A percentile compares a stretch with the other conserved stretches of the same genome.
These are phyloP conservation scores for Psophia crepitans DNA, from an alignment of 2,113 vertebrate genomes.

Conservation along the genomic window DNA sequence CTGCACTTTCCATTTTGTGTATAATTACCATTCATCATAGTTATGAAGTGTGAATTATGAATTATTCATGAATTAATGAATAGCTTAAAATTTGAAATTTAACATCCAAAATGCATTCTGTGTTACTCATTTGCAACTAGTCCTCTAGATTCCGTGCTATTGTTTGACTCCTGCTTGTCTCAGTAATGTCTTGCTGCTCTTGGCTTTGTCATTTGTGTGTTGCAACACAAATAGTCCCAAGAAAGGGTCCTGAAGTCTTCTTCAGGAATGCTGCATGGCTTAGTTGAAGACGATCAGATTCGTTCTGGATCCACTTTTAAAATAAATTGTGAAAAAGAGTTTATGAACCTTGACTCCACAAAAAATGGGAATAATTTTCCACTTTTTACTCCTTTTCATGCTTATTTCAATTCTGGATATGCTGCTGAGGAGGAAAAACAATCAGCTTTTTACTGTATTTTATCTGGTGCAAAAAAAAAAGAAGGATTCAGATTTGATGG, in stretches of 20 bases:
- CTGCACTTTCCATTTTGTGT: conserved; percentile 17
- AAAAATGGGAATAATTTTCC: background rate
- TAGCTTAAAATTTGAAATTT: conserved; percentile 25
- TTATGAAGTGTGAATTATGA: conserved; percentile 32
- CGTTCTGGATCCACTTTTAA: background rate
- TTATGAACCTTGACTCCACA: background rate
- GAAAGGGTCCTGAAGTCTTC: background rate
- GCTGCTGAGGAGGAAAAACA: background rate
- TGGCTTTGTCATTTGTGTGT: background rate
- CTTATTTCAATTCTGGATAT: background rate
- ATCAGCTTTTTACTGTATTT: background rate
- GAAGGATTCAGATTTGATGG: background rate
- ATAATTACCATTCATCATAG: conserved; percentile 50
- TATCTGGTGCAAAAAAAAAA: background rate
- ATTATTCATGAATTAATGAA: conserved; percentile 57
- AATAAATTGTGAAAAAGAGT: background rate
- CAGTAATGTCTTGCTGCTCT: background rate
- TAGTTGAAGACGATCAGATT: background rate
- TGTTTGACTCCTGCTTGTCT: background rate
- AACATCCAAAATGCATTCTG: background rate
- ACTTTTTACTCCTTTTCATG: background rate
- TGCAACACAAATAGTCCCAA: background rate
- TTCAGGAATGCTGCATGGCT: background rate
- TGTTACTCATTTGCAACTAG: background rate
- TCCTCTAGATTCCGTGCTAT: background rate